A percentile compares a stretch with the other conserved stretches of the same genome.
phyloP scores from a whole-genome alignment of 2,113 vertebrate genomes.

The Gymnorhina tibicen region DNA sequence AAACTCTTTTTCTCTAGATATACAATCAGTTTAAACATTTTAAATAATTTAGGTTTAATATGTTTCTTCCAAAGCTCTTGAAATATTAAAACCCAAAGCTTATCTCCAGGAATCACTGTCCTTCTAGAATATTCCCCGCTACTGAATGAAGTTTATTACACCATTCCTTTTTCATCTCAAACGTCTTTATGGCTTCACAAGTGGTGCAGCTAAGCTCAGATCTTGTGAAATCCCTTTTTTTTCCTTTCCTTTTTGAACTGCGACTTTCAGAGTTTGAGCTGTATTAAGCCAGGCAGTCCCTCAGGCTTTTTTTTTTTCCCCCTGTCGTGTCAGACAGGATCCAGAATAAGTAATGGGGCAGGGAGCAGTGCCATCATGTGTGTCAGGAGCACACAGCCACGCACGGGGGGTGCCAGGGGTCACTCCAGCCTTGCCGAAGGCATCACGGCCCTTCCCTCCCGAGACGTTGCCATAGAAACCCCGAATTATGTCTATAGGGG shows the following conservation, averaged over 20 bases:
- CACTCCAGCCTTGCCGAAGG: not conserved
- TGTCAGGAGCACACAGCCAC: not conserved
- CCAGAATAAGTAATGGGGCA: not conserved
- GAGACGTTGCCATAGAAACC: constrained; percentile 72
- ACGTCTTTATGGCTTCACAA: not conserved
- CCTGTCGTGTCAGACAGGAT: not conserved
- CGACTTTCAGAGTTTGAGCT: not conserved
- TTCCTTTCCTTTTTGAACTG: not conserved
- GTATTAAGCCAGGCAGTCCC: not conserved
- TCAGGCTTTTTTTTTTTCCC: not conserved
- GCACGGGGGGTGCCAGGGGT: not conserved
- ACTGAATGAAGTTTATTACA: not conserved
- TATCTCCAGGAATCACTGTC: not conserved
- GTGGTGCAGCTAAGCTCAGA: no score
- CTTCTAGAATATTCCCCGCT: not conserved
- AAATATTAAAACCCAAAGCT: not conserved
- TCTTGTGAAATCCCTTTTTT: not conserved
- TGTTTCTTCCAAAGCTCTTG: not conserved
- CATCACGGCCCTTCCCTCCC: not conserved
- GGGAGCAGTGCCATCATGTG: not conserved
- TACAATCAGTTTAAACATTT: not conserved
- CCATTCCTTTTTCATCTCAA: not conserved
- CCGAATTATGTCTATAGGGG: constrained; percentile 63
- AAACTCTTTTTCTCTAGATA: not conserved
- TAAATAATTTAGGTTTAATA: rapidly evolving